Percentiles rank a stretch among this genome's conserved stretches.
These are phyloP conservation scores for Coreoperca whiteheadi DNA, from an alignment of 2,113 vertebrate genomes.

Conservation along the genomic window DNA sequence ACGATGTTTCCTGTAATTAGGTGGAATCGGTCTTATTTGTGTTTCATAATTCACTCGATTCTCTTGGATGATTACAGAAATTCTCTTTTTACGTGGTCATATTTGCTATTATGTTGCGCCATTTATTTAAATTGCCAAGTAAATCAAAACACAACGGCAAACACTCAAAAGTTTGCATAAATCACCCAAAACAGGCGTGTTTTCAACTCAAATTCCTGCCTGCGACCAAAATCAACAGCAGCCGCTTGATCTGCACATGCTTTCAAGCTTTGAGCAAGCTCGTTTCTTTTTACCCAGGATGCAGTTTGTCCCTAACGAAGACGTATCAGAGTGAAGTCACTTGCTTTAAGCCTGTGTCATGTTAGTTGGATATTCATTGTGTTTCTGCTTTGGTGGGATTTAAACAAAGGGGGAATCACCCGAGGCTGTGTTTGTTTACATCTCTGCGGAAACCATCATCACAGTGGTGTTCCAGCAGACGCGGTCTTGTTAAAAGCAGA, in stretches of 20 bases:
- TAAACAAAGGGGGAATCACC: slow-evolving; percentile 19
- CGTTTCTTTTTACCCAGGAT: slow-evolving; percentile 13
- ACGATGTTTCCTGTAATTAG: neutral
- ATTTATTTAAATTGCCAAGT: neutral
- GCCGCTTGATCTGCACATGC: neutral
- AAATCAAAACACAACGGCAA: neutral
- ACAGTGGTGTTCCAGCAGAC: slow-evolving; percentile 12
- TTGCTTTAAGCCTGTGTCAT: neutral
- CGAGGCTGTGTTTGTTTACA: slow-evolving; percentile 26
- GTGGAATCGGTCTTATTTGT: neutral
- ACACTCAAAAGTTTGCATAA: neutral
- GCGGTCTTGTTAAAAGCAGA: slow-evolving; percentile 14
- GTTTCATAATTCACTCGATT: too few relatives aligned
- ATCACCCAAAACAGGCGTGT: neutral
- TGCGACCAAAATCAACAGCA: neutral
- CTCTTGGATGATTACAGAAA: neutral
- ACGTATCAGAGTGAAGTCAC: slow-evolving; percentile 15
- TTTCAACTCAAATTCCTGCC: neutral
- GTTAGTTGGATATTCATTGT: neutral
- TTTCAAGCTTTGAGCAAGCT: neutral
- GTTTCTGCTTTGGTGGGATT: slow-evolving; percentile 12
- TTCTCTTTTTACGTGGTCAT: neutral
- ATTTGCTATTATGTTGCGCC: neutral
- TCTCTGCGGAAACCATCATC: slow-evolving; percentile 20
- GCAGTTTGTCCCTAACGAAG: neutral